Conservation (phyloP, 2,113 vertebrate genomes). For the Boleophthalmus pectinirostris region DNA sequence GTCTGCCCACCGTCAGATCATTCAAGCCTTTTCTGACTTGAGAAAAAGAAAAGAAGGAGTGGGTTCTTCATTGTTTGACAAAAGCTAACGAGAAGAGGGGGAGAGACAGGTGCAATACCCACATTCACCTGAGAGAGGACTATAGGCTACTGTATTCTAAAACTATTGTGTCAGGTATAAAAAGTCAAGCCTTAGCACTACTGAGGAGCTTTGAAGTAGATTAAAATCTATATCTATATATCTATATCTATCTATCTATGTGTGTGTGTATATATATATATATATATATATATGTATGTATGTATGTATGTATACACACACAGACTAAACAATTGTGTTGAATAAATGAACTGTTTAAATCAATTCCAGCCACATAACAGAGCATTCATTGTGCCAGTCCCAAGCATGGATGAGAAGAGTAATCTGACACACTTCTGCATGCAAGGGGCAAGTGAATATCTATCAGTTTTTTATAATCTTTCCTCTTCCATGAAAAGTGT, state of each 20-base stretch:
- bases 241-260: too few species aligned
- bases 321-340: not conserved
- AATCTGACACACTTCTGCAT: not conserved
- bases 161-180: not conserved
- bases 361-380: not conserved
- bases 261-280: too few species aligned
- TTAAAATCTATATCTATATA: too few species aligned
- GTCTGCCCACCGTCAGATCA: conserved; percentile 68
- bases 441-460: too few species aligned
- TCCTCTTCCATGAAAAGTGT: conserved; percentile 15
- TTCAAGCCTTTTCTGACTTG: conserved; percentile 73
- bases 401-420: not conserved
- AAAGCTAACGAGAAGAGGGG: conserved; percentile 62
- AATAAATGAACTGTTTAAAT: not conserved
- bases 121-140: conserved; percentile 74
- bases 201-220: not conserved
- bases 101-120: conserved; percentile 61
- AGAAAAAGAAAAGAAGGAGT: conserved; percentile 64
- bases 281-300: too few species aligned
- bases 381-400: not conserved
- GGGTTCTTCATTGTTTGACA: conserved; percentile 77
- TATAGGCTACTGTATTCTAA: not conserved
- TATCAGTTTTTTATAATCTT: not conserved
- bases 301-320: too few species aligned
- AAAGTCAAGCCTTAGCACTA: not conserved